Evolutionary conservation across 2,797 vertebrate genomes (phyloP).

Genomic region (Octomys mimax): DNA sequence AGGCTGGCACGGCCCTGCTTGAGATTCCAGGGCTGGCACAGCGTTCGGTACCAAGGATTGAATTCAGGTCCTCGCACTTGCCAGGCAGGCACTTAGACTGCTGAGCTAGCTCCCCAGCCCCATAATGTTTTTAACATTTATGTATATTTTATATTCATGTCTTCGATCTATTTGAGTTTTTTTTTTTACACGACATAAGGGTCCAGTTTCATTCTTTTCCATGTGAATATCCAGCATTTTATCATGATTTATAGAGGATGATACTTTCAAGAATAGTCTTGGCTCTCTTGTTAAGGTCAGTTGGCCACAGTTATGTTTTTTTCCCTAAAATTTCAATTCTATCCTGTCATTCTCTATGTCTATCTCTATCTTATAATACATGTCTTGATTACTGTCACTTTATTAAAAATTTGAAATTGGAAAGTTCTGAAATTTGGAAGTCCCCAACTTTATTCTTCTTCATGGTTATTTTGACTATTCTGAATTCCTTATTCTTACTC

Average conservation of each 20-base stretch:
- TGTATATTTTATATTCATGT: neutral
- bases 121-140: neutral
- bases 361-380: neutral
- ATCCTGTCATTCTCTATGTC: neutral
- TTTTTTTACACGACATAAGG: neutral
- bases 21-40: too few relatives aligned
- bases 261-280: neutral
- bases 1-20: too few relatives aligned
- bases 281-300: neutral
- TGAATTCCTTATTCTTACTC: neutral
- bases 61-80: too few relatives aligned
- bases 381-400: neutral
- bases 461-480: conserved; percentile 2
- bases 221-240: neutral
- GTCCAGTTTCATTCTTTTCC: neutral
- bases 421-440: conserved; percentile 39
- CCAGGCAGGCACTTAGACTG: too few relatives aligned
- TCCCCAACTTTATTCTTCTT: neutral
- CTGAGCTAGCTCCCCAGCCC: too few relatives aligned
- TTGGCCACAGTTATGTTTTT: neutral
- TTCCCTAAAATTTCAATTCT: neutral
- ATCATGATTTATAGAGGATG: neutral
- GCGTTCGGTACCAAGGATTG: too few relatives aligned
- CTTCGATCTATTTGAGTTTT: conserved; percentile 28
- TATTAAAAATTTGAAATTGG: neutral